These are phyloP conservation scores for Rhopalosiphum maidis DNA, from an alignment of 1,140 invertebrate genomes.

Conservation along the genomic window DNA sequence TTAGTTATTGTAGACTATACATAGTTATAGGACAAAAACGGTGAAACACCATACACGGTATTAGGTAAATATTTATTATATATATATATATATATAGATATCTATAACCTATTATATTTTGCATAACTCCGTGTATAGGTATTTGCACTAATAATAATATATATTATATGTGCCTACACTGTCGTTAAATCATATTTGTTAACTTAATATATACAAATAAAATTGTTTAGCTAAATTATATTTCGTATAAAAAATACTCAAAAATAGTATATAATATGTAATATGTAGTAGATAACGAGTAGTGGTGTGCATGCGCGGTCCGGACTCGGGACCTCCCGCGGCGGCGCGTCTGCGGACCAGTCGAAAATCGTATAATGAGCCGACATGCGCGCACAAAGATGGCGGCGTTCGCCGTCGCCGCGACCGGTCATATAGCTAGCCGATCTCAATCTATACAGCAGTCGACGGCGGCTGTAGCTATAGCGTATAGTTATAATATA, in stretches of 20 bases:
- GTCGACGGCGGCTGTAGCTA: neutral
- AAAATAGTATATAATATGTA: neutral
- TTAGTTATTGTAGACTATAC: no score
- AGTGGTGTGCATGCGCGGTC: neutral
- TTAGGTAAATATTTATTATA: no score
- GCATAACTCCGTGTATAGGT: neutral
- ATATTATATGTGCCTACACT: neutral
- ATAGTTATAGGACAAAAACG: no score
- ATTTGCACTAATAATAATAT: neutral
- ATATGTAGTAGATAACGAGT: neutral
- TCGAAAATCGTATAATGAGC: constrained; percentile 35
- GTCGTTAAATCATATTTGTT: neutral
- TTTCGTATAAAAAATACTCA: neutral
- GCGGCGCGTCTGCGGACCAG: constrained; percentile 35
- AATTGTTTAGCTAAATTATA: neutral
- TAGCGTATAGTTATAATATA: neutral
- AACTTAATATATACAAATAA: neutral
- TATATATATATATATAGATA: no score
- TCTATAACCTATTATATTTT: no score
- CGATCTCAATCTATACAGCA: constrained; percentile 30
- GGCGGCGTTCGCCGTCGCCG: constrained; percentile 22
- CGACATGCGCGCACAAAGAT: constrained; percentile 46
- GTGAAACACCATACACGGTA: no score
- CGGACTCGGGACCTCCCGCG: constrained; percentile 41
- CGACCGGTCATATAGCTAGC: neutral